phyloP scores from a whole-genome alignment of 2,113 vertebrate species.

The Acrocephalus arundinaceus region DNA sequence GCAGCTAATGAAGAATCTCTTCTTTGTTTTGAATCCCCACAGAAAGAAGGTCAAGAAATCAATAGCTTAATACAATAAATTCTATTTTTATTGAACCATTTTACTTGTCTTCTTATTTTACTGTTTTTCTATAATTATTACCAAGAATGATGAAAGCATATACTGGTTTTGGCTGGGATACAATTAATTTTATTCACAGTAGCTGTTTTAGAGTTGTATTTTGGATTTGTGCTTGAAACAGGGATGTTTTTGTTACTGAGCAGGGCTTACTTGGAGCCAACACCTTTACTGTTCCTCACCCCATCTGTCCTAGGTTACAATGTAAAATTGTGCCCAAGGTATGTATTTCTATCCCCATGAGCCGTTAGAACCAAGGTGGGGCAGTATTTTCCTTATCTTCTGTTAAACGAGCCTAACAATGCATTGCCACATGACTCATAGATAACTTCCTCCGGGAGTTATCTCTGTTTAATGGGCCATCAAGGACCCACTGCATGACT shows the following conservation, averaged over 20 bases:
- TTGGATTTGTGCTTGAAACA: not conserved
- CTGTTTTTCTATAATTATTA: not conserved
- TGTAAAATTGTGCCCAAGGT: no score
- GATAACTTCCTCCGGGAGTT: no score
- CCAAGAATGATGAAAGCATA: not conserved
- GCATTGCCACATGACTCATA: no score
- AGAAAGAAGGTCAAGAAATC: not conserved
- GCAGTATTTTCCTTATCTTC: no score
- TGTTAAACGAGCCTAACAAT: no score
- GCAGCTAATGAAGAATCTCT: not conserved
- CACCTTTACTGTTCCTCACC: not conserved
- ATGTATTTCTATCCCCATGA: no score
- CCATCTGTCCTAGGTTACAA: no score
- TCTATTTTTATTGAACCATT: not conserved
- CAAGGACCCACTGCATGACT: no score
- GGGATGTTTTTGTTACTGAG: not conserved
- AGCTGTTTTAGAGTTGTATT: fast-evolving
- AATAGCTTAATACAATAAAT: not conserved
- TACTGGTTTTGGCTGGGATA: not conserved
- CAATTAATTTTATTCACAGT: not conserved
- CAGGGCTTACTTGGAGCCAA: not conserved
- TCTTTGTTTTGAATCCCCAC: not conserved
- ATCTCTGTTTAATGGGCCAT: no score
- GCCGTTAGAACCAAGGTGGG: no score
- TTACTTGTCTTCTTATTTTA: not conserved